phyloP scores from a whole-genome alignment of 2,888 invertebrate genomes.

The Heliconius hortense region DNA sequence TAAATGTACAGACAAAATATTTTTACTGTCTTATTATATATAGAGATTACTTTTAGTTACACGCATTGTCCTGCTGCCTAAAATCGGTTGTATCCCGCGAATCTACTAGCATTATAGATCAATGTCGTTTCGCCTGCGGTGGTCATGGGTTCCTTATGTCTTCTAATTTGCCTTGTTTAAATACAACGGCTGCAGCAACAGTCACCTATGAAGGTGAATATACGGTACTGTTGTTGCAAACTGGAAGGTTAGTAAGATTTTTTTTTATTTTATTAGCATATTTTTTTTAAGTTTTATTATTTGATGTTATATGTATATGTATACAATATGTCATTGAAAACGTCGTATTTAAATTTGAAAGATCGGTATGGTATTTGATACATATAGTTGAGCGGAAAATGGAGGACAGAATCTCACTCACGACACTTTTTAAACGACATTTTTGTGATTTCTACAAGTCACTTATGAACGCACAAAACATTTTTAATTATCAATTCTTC shows the following conservation, averaged over 20 bases:
- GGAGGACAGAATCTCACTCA: too few relatives aligned
- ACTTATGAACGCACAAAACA: too few relatives aligned
- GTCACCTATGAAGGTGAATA: constrained; percentile 98
- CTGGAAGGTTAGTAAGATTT: constrained; percentile 83
- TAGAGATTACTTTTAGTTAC: constrained; percentile 83
- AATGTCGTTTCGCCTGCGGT: constrained; percentile 93
- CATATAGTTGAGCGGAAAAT: too few relatives aligned
- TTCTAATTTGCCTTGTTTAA: constrained; percentile 92
- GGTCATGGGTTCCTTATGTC: constrained; percentile 96
- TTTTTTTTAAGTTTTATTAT: neutral
- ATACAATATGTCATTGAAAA: too few relatives aligned
- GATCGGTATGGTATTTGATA: too few relatives aligned
- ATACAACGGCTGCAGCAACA: constrained; percentile 90
- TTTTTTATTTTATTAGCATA: neutral
- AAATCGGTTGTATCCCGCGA: constrained; percentile 92
- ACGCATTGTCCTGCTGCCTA: constrained; percentile 93
- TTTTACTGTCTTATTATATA: too few relatives aligned
- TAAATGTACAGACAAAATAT: too few relatives aligned
- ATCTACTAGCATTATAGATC: constrained; percentile 88
- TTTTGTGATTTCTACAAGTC: too few relatives aligned
- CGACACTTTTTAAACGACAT: too few relatives aligned
- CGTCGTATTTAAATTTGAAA: too few relatives aligned
- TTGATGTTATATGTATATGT: neutral
- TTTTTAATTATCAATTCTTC: too few relatives aligned
- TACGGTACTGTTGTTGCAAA: constrained; percentile 94